Evolutionary conservation across 2,113 vertebrate genomes (phyloP), one percentile per base, ranked within the genome.

Genomic region (Pogonocichla stellata): DNA sequence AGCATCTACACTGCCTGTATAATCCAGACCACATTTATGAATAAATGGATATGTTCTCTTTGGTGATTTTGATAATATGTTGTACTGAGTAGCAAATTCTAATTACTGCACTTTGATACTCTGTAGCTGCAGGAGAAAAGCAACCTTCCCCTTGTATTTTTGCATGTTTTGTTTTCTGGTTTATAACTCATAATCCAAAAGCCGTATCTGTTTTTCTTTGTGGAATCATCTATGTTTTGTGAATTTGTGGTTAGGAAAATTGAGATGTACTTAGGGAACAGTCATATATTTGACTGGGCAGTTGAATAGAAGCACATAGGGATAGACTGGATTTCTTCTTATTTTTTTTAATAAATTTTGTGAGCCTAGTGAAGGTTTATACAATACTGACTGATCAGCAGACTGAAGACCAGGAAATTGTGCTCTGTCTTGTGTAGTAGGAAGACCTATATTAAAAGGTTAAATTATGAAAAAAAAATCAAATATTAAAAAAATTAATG

Each of bases 1-100:
- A 82, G 69, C 85, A 67, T 87, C 82, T 79, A 58, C 88, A 71
- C n/a, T 74, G 85, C 85, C 65, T 95, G 33, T 60, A 33, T 94
- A 96, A 97, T 96, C 72, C 75, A 94, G 86, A 92, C 92, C 85
- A 94, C 60, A 83, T 96, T 96, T 94, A 81, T 61, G 75, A 86
- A 90, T 70, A 95, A 86, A 75, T 57, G 29, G 88, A 7, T 95
- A 72, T n/a, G 60, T 81, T 96, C 62, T 89, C 80, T 92, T 53
- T 88, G 82, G 88, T 84, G 88, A 93, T 88, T 90, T 96, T 95
- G 93, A 71, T 86, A 96, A n/a, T 80, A 79, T 8, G n/a, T 65
- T 93, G 40, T 80, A 93, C 56, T 38, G 71, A 86, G 40, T 53
- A 90, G 82, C 53, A 86, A 74, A 93, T 87, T 71, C 95, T 95